Conservation (phyloP, 37 sponge, comb jelly and placozoan genomes). For the Geodia barretti region DNA sequence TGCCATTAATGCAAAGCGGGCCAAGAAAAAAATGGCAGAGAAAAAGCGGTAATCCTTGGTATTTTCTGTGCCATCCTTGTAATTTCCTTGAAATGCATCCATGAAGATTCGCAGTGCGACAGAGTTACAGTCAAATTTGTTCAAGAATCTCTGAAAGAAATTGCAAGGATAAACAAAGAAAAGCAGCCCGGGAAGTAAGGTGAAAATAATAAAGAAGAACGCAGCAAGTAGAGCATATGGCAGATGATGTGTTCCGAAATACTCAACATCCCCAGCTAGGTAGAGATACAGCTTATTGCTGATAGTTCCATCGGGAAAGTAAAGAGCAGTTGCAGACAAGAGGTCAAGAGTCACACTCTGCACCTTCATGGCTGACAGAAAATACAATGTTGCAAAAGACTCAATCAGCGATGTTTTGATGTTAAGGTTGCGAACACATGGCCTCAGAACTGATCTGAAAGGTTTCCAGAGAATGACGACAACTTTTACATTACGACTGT, state of each 20-base stretch:
- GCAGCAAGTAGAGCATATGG: neutral
- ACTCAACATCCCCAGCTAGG: neutral
- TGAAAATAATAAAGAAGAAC: neutral
- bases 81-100: neutral
- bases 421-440: neutral
- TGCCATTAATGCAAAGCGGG: neutral
- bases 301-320: neutral
- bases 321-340: neutral
- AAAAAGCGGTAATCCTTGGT: neutral
- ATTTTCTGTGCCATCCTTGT: slow-evolving; percentile 1
- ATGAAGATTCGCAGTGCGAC: neutral
- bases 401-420: neutral
- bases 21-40: neutral
- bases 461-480: neutral
- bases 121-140: neutral
- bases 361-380: neutral
- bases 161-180: neutral
- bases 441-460: neutral
- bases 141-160: neutral
- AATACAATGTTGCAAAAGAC: neutral
- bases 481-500: neutral
- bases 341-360: neutral
- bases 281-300: neutral
- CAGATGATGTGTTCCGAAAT: neutral
- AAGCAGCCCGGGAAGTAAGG: neutral